Conservation (phyloP, 2,113 vertebrate genomes). For the Macquaria ambigua region DNA sequence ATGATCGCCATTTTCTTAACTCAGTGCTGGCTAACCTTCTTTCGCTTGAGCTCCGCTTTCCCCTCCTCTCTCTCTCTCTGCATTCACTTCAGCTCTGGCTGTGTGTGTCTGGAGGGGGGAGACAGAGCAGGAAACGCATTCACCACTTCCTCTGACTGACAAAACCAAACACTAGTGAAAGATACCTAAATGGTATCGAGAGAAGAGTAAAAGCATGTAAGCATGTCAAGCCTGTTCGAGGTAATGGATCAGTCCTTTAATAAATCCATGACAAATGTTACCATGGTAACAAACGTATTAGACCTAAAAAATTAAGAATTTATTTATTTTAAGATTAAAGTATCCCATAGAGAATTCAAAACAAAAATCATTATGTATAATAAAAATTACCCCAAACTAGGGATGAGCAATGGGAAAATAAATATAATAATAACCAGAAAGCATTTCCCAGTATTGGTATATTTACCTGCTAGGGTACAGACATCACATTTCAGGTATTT, state of each 20-base stretch:
- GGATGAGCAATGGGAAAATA: background rate
- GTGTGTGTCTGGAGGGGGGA: constrained; percentile 18
- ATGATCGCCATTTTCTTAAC: constrained; percentile 92
- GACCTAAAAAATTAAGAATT: no score
- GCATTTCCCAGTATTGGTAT: background rate
- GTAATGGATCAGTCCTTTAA: background rate
- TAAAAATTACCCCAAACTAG: background rate
- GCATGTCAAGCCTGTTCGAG: background rate
- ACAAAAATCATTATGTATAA: no score
- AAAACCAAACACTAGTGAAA: constrained; percentile 49
- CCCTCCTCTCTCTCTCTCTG: constrained; percentile 67
- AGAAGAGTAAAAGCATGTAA: constrained; percentile 2
- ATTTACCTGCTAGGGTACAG: background rate
- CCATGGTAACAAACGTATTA: no score
- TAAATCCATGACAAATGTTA: background rate
- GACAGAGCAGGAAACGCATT: constrained; percentile 74
- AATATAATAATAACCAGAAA: background rate
- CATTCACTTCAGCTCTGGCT: constrained; percentile 38
- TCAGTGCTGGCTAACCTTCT: constrained; percentile 80
- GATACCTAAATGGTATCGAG: background rate
- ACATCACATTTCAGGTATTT: background rate
- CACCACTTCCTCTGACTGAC: constrained; percentile 82
- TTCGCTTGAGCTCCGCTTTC: constrained; percentile 72
- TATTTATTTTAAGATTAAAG: background rate
- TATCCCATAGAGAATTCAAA: background rate